Evolutionary conservation across 2,797 vertebrate genomes (phyloP), one percentile per base, ranked within the genome.

Genomic region (Graptemys geographica): DNA sequence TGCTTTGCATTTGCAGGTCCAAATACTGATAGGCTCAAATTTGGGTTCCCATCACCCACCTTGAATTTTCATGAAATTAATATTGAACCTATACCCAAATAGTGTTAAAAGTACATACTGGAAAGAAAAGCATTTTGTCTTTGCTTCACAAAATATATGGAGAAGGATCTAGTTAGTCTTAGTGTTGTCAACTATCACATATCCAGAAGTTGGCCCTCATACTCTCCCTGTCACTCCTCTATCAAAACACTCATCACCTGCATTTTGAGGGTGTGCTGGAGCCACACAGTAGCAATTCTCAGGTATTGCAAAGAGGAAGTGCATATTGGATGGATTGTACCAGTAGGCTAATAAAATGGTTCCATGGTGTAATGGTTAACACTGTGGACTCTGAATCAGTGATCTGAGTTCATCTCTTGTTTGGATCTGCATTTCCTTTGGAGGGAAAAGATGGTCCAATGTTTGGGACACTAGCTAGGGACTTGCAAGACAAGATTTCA

Each of bases 51-150:
- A 11, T 41, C 21, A 44, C 37, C n/a, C 18, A 44, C 37, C 37
- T 74, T 44, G 37, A 74, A 25, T 11, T 27, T 41, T 41, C 23
- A 44, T 74, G 10, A 44, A 23, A 74, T 74, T 11, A 25, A 41
- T 76, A 76, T 8, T 28, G 81, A 87, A 56, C 41, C 31, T 0
- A 2, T 0, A 0, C 49, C 8, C 4, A 53, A 84, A 79, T 25
- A 37, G 27, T 27, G 41, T 76, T 47, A 76, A 76, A 76, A 76
- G 6, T 74, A 2, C 1, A 41, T 41, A n/a, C 9, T 16, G 1
- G n/a, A 47, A 51, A 69, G 78, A 9, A 0, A 1, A 0, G 0
- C 2, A 19, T 84, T 86, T 56, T 7, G 3, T 72, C 16, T 44
- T 23, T 81, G 3, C 25, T 84, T 90, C 84, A 13, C 33, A 78